Conservation (phyloP, 2,888 invertebrate species). For the Agrilus cyanescens region DNA sequence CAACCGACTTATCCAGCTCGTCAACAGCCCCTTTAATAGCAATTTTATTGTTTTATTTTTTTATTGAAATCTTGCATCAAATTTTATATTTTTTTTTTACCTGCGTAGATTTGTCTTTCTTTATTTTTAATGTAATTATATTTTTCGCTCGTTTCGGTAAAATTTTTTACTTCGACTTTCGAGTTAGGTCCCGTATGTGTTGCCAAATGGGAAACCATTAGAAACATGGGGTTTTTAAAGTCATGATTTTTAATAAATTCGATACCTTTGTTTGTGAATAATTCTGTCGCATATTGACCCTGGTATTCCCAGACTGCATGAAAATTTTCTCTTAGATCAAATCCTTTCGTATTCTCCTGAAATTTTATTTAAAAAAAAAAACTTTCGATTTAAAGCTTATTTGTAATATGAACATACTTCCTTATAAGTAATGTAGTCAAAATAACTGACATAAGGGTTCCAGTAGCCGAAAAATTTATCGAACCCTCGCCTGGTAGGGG, state of each 20-base stretch:
- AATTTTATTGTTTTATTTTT: not conserved
- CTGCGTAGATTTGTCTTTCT: conserved; percentile 56
- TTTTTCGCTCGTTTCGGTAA: conserved; percentile 43
- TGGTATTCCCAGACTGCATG: conserved; percentile 39
- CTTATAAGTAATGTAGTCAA: conserved; percentile 29
- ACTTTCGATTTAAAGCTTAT: not conserved
- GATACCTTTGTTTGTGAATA: conserved; percentile 54
- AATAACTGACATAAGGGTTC: conserved; percentile 71
- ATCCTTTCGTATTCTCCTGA: conserved; percentile 21
- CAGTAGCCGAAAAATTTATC: conserved; percentile 76
- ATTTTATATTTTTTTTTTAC: conserved; percentile 34
- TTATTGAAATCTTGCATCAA: not conserved
- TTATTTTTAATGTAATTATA: conserved; percentile 55
- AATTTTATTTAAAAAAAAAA: not conserved
- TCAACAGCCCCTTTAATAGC: conserved; percentile 63
- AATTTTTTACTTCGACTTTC: conserved; percentile 55
- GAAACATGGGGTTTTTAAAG: conserved; percentile 51
- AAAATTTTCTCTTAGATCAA: conserved; percentile 35
- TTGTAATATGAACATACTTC: conserved; percentile 2
- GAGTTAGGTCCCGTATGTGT: conserved; percentile 60
- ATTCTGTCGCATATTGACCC: conserved; percentile 56
- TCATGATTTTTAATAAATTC: conserved; percentile 49
- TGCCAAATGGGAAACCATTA: conserved; percentile 67
- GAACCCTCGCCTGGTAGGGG: conserved; percentile 64
- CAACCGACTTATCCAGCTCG: conserved; percentile 75